Evolutionary conservation across 2,888 invertebrate species (phyloP).

Genomic region (Dasypogon diadema): DNA sequence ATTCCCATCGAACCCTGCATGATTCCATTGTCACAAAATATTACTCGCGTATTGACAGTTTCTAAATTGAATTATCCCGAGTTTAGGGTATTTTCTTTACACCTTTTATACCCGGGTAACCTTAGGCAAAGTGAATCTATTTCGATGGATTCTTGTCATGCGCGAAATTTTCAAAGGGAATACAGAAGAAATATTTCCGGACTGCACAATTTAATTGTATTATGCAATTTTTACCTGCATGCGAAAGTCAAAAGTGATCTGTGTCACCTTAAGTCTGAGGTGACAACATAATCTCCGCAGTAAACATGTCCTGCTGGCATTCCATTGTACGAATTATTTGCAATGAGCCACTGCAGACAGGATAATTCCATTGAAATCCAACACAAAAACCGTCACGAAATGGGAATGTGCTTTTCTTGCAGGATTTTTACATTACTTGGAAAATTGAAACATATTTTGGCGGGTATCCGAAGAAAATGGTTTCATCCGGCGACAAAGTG

Average conservation of each 20-base stretch:
- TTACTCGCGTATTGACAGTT: not conserved
- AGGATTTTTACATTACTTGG: not conserved
- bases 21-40: conserved; percentile 3
- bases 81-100: not conserved
- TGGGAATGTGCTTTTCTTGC: conserved; percentile 3
- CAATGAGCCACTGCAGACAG: not conserved
- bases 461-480: not conserved
- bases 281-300: conserved; percentile 13
- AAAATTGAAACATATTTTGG: not conserved
- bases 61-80: conserved; percentile 13
- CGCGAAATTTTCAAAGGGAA: not conserved
- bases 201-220: not conserved
- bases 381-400: not conserved
- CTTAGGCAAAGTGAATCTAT: not conserved
- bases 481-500: not conserved
- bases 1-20: not conserved
- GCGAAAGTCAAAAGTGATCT: conserved; percentile 10
- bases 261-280: conserved; percentile 7
- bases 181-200: not conserved
- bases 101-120: not conserved
- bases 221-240: conserved; percentile 14
- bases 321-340: conserved; percentile 15
- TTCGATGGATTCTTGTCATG: not conserved
- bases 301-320: conserved; percentile 9
- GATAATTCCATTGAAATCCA: not conserved